Evolutionary conservation across 2,888 invertebrate genomes (phyloP).

Genomic region (Morpho helenor): DNA sequence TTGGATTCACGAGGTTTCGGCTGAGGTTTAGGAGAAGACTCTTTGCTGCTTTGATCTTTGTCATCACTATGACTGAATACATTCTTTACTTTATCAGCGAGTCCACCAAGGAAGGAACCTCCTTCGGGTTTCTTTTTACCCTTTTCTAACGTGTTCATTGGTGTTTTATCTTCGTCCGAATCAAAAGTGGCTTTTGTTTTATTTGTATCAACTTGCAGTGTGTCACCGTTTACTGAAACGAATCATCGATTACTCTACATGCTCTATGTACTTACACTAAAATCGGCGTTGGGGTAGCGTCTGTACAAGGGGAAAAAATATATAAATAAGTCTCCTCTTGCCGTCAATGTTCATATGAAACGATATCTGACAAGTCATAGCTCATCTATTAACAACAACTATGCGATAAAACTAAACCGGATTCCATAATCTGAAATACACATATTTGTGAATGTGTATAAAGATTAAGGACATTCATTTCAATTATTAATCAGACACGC

Average conservation of each 20-base stretch:
- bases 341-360: background rate
- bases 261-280: conserved; percentile 24
- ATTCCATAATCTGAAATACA: too few relatives aligned
- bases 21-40: conserved; percentile 53
- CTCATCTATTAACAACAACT: too few relatives aligned
- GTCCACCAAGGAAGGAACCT: conserved; percentile 61
- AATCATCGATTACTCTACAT: conserved; percentile 24
- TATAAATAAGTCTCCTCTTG: conserved; percentile 6
- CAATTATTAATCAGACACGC: too few relatives aligned
- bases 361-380: background rate
- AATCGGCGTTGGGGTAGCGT: conserved; percentile 16
- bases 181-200: conserved; percentile 77
- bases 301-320: conserved; percentile 22
- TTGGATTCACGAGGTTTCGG: conserved; percentile 49
- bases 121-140: conserved; percentile 69
- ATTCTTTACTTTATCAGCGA: conserved; percentile 62
- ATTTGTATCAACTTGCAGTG: conserved; percentile 70
- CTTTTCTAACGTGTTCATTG: conserved; percentile 75
- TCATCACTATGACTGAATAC: conserved; percentile 67
- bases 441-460: too few relatives aligned
- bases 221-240: conserved; percentile 64
- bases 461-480: too few relatives aligned
- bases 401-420: too few relatives aligned
- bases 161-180: conserved; percentile 76
- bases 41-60: conserved; percentile 48